Base-by-base conservation (phyloP, 2,113 vertebrate species). In the Coptodon rendalli region DNA sequence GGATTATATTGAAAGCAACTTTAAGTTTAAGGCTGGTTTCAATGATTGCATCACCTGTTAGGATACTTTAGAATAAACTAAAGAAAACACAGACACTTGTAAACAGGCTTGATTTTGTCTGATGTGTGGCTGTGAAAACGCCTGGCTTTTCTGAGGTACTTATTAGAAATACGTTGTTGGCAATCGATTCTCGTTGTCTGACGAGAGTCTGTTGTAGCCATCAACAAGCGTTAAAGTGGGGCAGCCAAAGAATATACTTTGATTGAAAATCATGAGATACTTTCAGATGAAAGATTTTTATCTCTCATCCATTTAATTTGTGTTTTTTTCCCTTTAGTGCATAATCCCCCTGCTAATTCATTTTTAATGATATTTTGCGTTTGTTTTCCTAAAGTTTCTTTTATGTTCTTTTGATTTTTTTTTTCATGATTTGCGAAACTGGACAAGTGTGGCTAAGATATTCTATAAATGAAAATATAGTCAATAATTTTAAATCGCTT, bases 211-310 rank as follows among this genome's bases (percentile, higher is more conserved):
- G 48, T 22, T 53, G 29, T 36, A 38, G 76, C 76, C 76, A 14
- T 53, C 31, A 53, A 34, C 48, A 38, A 80, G 76, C 5, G 3
- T 80, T 36, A 14, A 54, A 81, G 54, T 59, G 22, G 38, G 17
- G 38, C 80, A 81, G 24, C 48, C 76, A 53, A 53, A 54, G n/a
- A 50, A 31, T 0, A 54, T 22, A 29, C 36, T 48, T 16, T 73
- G 38, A 71, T 16, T 24, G 54, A 29, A 81, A 81, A 45, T 45
- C 38, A 45, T 0, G 12, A 81, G 10, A 61, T 2, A 19, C 38
- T 61, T 59, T 45, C 6, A 59, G 80, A 81, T 81, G 22, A 81
- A 81, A 81, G 38, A 59, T 80, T 31, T 78, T 78, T 50, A 31
- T 59, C 10, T 45, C 57, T n/a, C 38, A 29, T 59, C 38, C 14